A percentile compares a stretch with the other conserved stretches of the same genome.
Evolutionary conservation across 1,140 invertebrate species (phyloP).

Genomic region (Magallana gigas): DNA sequence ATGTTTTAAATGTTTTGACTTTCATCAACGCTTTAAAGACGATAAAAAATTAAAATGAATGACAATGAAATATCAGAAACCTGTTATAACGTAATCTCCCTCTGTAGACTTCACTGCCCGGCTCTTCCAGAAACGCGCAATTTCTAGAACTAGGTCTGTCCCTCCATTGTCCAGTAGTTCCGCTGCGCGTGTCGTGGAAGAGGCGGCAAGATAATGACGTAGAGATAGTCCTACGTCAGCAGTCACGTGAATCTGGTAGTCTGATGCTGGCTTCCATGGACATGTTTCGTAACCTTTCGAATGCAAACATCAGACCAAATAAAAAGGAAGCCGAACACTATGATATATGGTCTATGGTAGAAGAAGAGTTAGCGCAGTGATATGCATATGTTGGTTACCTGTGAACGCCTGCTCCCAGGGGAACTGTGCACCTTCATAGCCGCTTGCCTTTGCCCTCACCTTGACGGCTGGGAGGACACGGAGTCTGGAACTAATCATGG

Average conservation of each 20-base stretch:
- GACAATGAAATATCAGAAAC: background rate
- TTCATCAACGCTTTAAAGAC: too few relatives aligned
- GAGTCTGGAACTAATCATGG: slow-evolving; percentile 64
- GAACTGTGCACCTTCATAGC: slow-evolving; percentile 72
- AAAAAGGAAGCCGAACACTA: background rate
- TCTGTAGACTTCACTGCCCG: slow-evolving; percentile 37
- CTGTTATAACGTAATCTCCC: slow-evolving; percentile 21
- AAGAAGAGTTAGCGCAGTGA: background rate
- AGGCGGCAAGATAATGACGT: slow-evolving; percentile 73
- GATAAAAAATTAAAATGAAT: too few relatives aligned
- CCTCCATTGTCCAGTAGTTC: slow-evolving; percentile 56
- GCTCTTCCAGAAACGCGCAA: slow-evolving; percentile 77
- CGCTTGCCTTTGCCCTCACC: slow-evolving; percentile 68
- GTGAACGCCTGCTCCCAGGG: slow-evolving; percentile 77
- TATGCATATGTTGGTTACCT: background rate
- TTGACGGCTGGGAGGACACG: slow-evolving; percentile 68
- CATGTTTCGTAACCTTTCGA: slow-evolving; percentile 64
- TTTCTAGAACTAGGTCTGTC: slow-evolving; percentile 66
- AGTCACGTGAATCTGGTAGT: slow-evolving; percentile 75
- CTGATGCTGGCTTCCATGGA: slow-evolving; percentile 71
- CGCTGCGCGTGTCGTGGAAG: slow-evolving; percentile 43
- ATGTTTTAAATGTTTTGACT: background rate
- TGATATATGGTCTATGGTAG: background rate
- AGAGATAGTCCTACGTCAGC: slow-evolving; percentile 78
- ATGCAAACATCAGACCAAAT: slow-evolving; percentile 57